Evolutionary conservation across 2,888 invertebrate genomes (phyloP).

Genomic region (Chymomyza fuscimana): DNA sequence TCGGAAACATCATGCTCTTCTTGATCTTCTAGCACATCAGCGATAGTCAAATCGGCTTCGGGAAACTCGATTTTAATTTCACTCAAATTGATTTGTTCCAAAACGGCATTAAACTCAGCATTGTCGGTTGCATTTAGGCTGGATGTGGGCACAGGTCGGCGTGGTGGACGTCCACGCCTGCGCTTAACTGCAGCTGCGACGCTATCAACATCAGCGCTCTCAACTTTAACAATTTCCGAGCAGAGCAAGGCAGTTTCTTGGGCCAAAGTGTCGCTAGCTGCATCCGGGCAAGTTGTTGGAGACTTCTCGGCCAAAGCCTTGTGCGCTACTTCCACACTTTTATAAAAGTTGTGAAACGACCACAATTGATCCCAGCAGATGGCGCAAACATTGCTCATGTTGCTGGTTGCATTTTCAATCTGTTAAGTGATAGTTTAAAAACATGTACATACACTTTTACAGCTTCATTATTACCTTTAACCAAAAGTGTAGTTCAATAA

Average conservation of each 20-base stretch:
- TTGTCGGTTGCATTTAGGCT: constrained; percentile 12
- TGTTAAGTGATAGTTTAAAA: constrained; percentile 9
- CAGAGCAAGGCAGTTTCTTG: background rate
- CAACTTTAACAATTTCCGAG: constrained; percentile 19
- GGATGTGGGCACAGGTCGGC: constrained; percentile 16
- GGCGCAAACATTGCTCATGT: constrained; percentile 46
- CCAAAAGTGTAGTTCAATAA: constrained; percentile 71
- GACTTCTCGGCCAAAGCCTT: constrained; percentile 1
- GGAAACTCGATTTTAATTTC: constrained; percentile 63
- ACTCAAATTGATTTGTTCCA: constrained; percentile 56
- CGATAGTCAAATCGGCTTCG: constrained; percentile 52
- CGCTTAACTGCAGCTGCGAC: constrained; percentile 59
- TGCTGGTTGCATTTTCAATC: constrained; percentile 31
- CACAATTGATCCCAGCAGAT: constrained; percentile 65
- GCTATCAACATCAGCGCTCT: constrained; percentile 27
- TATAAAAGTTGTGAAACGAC: constrained; percentile 72
- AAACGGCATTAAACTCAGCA: constrained; percentile 45
- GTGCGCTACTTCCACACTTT: constrained; percentile 60
- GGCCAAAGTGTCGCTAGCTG: background rate
- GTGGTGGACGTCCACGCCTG: constrained; percentile 58
- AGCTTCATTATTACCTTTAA: constrained; percentile 41
- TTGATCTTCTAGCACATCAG: constrained; percentile 58
- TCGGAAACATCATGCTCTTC: constrained; percentile 31
- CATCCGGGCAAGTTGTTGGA: background rate
- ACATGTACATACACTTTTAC: background rate